Evolutionary conservation across 2,797 vertebrate species (phyloP), one percentile per base, ranked within the genome.

Genomic region (Eutrigla gurnardus): DNA sequence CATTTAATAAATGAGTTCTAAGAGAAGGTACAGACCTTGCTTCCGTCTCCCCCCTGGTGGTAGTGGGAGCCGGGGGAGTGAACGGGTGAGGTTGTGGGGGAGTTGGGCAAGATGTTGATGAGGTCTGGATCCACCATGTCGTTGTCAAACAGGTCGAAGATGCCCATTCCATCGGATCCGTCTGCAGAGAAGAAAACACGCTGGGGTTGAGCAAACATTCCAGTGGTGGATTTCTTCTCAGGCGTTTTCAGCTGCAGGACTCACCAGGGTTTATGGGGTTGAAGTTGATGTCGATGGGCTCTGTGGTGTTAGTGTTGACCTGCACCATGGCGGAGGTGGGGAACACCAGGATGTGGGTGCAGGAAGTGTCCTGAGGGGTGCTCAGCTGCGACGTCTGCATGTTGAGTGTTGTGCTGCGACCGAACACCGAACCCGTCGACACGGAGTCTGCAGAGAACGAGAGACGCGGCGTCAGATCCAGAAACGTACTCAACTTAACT

Each of bases 351-450:
- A 99, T 99, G 77, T 99, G 98, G 45, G 98, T 99, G 93, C 98
- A 99, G 11, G 98, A 99, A 1, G 97, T 99, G 92, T 99, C 98
- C 93, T 99, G 98, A 45, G 98, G 98, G 7, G 98, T 99, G 86
- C 97, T 99, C 86, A 99, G 95, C 93, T 99, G 98, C 0, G 98
- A 98, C 0, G 98, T 99, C 85, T 99, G 98, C 96, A 98, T 98
- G 87, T 99, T 99, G 77, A 99, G 94, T 2, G 98, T 98, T 80
- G 98, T 99, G 93, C 98, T 99, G 89, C 98, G 97, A 54, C 98
- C 98, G 52, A 99, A 99, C 61, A 99, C 98, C 0, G 98, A 99
- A 85, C 98, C 98, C 0, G 98, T 99, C 3, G 98, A 99, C 47
- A 99, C 98, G 0, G 98, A 99, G 93, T 99, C 98, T 99, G 85